A percentile compares a stretch with the other conserved stretches of the same genome.
phyloP scores from a whole-genome alignment of 2,888 invertebrate species.

The Drosophila leonis region DNA sequence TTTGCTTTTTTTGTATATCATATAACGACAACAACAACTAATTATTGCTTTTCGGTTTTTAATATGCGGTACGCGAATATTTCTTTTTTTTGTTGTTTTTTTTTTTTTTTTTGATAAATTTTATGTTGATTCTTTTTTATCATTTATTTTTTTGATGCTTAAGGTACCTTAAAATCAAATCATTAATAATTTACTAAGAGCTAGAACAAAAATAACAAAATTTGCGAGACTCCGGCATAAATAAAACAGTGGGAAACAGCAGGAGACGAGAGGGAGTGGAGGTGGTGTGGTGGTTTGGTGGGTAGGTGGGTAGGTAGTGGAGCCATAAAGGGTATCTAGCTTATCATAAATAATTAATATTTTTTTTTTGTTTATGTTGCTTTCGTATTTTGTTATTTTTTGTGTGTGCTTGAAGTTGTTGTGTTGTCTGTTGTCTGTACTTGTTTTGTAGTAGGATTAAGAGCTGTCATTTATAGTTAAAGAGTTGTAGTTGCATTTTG shows the following conservation, averaged over 20 bases:
- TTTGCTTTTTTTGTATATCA: slow-evolving; percentile 56
- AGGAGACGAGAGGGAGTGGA: slow-evolving; percentile 13
- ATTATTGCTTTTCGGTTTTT: slow-evolving; percentile 80
- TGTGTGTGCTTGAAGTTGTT: slow-evolving; percentile 46
- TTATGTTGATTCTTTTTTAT: slow-evolving; percentile 14
- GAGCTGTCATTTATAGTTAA: slow-evolving; percentile 77
- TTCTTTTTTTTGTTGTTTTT: slow-evolving; percentile 41
- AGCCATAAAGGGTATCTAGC: slow-evolving; percentile 37
- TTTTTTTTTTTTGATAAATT: slow-evolving; percentile 8
- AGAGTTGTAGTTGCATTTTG: slow-evolving; percentile 68
- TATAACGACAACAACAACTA: slow-evolving; percentile 80
- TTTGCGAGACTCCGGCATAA: slow-evolving; percentile 64
- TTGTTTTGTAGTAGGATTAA: slow-evolving; percentile 69
- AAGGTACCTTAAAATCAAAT: slow-evolving; percentile 65
- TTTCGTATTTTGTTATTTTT: slow-evolving; percentile 21
- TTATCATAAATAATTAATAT: slow-evolving; percentile 74
- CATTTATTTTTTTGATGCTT: slow-evolving; percentile 48
- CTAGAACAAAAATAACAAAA: slow-evolving; percentile 80
- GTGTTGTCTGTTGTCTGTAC: slow-evolving; percentile 34
- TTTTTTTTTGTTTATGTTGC: slow-evolving; percentile 5
- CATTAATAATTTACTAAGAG: slow-evolving; percentile 78
- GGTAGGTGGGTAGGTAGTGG: neutral
- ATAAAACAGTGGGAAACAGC: slow-evolving; percentile 54
- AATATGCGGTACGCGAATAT: slow-evolving; percentile 67
- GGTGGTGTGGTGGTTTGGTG: neutral